Conservation (phyloP, 2,888 invertebrate species). For the Parnassius smintheus region DNA sequence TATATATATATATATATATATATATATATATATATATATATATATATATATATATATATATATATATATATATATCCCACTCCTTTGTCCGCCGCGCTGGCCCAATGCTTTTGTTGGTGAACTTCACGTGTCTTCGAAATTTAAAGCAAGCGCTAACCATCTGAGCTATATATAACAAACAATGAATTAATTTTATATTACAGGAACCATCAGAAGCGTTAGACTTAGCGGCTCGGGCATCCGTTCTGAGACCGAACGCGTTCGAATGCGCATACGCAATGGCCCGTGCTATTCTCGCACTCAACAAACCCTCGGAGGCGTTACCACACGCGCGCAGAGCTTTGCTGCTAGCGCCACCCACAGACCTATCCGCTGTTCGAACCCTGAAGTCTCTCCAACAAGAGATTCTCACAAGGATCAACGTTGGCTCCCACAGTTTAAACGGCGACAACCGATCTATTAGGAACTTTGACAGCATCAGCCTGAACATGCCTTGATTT, state of each 20-base stretch:
- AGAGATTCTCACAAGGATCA: slow-evolving; percentile 82
- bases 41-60: no score
- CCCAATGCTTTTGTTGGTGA: no score
- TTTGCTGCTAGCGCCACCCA: slow-evolving; percentile 85
- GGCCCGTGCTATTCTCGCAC: slow-evolving; percentile 91
- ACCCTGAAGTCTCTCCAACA: slow-evolving; percentile 88
- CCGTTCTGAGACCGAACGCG: slow-evolving; percentile 91
- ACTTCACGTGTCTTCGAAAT: no score
- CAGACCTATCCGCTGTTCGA: slow-evolving; percentile 86
- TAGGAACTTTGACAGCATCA: slow-evolving; percentile 74
- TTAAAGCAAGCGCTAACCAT: no score
- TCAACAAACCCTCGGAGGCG: slow-evolving; percentile 87
- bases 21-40: no score
- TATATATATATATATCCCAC: no score
- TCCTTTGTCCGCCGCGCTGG: no score
- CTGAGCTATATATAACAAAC: no score
- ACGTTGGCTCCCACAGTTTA: slow-evolving; percentile 66
- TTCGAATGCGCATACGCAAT: slow-evolving; percentile 96
- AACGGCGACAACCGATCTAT: slow-evolving; percentile 66
- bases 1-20: no score
- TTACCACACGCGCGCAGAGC: slow-evolving; percentile 92
- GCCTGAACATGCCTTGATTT: slow-evolving; percentile 69
- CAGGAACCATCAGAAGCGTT: slow-evolving; percentile 93
- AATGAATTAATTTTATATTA: no score
- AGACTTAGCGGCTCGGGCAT: slow-evolving; percentile 92